Base-by-base conservation (phyloP, 2,888 invertebrate genomes). In the Dysmachus trigonus region DNA sequence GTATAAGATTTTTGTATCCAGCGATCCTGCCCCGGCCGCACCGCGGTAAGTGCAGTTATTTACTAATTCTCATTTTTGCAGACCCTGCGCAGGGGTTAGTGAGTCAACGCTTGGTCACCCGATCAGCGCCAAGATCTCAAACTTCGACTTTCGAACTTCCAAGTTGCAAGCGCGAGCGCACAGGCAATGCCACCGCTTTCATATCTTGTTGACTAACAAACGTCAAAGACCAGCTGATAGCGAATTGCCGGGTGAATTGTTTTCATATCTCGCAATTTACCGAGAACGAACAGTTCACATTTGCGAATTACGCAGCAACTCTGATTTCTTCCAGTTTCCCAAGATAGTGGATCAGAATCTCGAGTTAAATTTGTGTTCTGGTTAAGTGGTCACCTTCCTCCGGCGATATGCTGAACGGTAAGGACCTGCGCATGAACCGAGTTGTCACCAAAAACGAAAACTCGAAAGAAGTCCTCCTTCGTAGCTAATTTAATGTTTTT, bases 381-480 rank as follows among this genome's bases (percentile, higher is more conserved):
- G 13, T 47, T 15, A 30, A 77, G 77, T 41, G 77, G n/a, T 41
- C 22, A 30, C 15, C n/a, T 15, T 38, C 33, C 27, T n/a, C 51
- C 22, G 47, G 30, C 62, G 72, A 85, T 15, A 87, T 87, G 87
- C 22, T 85, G 27, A 85, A 83, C 51, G 87, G 87, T 87, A 85
- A 87, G 83, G 27, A 41, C 13, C 15, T 47, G 87, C 87, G 87
- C 87, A 87, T 85, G 87, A 77, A 51, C 76, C 41, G 13, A 71
- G 27, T 33, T 76, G 72, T 62, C 76, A 62, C 72, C 72, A 13
- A 72, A 84, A 84, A 84, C 38, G 41, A 41, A 41, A 41, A 41
- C 41, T 41, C n/a, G 41, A 7, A 38, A 41, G 62, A 5, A 62
- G 18, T 83, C 27, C 31, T 71, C 27, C 22, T n/a, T 33, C 41